Conservation (phyloP, 2,113 vertebrate genomes). For the Macquaria australasica region DNA sequence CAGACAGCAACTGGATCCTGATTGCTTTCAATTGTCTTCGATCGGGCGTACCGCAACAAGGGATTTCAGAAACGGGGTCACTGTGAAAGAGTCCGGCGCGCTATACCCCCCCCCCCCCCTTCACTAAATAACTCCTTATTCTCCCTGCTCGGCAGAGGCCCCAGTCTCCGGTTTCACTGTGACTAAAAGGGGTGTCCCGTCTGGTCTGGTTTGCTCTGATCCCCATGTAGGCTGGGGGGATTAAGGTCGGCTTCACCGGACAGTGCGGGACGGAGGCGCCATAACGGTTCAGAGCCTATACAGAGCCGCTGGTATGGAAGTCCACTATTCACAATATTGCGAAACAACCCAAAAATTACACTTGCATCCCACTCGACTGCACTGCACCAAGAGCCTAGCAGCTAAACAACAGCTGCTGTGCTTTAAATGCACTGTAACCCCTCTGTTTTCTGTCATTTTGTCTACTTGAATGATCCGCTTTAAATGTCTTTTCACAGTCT, state of each 20-base stretch:
- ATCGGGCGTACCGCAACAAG: constrained; percentile 73
- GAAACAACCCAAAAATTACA: constrained; percentile 11
- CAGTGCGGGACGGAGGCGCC: constrained; percentile 46
- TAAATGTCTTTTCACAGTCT: background rate
- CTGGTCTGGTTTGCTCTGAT: constrained; percentile 6
- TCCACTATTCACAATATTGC: constrained; percentile 5
- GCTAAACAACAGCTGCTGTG: background rate
- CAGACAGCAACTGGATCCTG: constrained; percentile 79
- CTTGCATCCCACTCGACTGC: constrained; percentile 10
- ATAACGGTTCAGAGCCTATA: constrained; percentile 34
- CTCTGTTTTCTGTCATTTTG: background rate
- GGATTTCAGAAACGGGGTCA: constrained; percentile 78
- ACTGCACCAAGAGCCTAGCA: constrained; percentile 17
- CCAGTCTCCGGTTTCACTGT: constrained; percentile 75
- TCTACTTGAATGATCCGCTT: background rate
- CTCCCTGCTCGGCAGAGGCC: constrained; percentile 26
- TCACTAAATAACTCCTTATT: constrained; percentile 35
- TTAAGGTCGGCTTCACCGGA: constrained; percentile 14
- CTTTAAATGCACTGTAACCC: background rate
- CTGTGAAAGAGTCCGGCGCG: constrained; percentile 70
- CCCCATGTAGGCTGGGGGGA: background rate
- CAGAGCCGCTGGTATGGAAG: background rate
- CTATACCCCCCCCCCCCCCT: background rate
- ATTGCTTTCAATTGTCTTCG: constrained; percentile 82
- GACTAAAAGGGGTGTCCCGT: constrained; percentile 61